Percentiles rank a stretch among this genome's conserved stretches.
phyloP scores from a whole-genome alignment of 2,113 vertebrate genomes.

The Struthio camelus region DNA sequence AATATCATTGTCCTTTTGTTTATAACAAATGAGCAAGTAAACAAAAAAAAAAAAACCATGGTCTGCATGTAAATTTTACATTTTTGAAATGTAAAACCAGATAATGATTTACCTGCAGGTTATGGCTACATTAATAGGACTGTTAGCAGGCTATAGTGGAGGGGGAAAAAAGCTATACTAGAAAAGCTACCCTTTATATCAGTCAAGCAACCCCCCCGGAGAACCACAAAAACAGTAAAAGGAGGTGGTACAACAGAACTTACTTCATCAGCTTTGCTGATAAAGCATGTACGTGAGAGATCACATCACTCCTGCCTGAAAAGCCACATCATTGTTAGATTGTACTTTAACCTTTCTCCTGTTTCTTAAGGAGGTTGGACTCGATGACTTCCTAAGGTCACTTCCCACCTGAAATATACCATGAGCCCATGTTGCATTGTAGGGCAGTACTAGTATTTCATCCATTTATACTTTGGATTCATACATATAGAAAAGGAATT shows the following conservation, averaged over 20 bases:
- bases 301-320: not conserved
- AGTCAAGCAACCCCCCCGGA: not conserved
- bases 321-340: not conserved
- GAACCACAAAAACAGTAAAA: not conserved
- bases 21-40: not conserved
- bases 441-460: not conserved
- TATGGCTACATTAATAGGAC: not conserved
- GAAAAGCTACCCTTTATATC: not conserved
- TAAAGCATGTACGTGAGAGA: not conserved
- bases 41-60: not conserved
- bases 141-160: not conserved
- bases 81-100: not conserved
- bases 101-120: not conserved
- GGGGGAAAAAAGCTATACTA: not conserved
- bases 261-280: not conserved
- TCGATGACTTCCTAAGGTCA: not conserved
- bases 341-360: not conserved
- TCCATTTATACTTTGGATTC: not conserved
- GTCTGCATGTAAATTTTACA: not conserved
- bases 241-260: not conserved
- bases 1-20: not conserved
- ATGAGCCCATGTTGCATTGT: not conserved
- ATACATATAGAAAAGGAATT: rapidly evolving
- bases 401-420: not conserved
- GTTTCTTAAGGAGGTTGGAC: not conserved